These are phyloP conservation scores for Mantis religiosa DNA, from an alignment of 2,888 invertebrate genomes.

Conservation along the genomic window DNA sequence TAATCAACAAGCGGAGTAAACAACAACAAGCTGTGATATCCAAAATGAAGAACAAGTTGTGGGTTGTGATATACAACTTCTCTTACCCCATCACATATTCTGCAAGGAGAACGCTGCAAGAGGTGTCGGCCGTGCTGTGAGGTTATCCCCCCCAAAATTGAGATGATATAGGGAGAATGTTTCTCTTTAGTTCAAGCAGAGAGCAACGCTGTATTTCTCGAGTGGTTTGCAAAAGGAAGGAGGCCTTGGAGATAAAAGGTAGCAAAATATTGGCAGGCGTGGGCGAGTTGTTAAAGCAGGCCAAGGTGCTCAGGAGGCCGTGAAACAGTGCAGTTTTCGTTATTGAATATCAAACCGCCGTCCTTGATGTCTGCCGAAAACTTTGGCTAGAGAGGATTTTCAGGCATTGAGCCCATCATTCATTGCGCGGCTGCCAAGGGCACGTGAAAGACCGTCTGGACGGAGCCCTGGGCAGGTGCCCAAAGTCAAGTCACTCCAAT, in stretches of 20 bases:
- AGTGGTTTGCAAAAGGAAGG: not conserved
- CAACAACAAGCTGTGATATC: too few relatives aligned
- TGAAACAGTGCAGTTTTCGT: not conserved
- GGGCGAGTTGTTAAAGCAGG: not conserved
- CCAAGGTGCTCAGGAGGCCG: not conserved
- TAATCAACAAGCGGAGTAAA: too few relatives aligned
- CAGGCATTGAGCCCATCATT: not conserved
- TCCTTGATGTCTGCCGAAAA: not conserved
- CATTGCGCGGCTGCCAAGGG: not conserved
- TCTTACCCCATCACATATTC: too few relatives aligned
- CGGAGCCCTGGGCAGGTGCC: not conserved
- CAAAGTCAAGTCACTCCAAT: not conserved
- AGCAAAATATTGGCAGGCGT: not conserved
- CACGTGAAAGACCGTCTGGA: not conserved
- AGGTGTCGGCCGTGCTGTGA: too few relatives aligned
- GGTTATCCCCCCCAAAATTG: too few relatives aligned
- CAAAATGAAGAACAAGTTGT: too few relatives aligned
- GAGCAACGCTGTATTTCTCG: too few relatives aligned
- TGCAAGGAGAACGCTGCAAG: too few relatives aligned
- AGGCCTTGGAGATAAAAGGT: not conserved
- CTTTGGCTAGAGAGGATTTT: not conserved
- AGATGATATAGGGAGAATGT: too few relatives aligned
- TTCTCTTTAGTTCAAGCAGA: too few relatives aligned
- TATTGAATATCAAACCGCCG: not conserved
- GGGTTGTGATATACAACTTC: too few relatives aligned